Conservation (phyloP, 1,140 invertebrate genomes). For the Bicyclus anynana region DNA sequence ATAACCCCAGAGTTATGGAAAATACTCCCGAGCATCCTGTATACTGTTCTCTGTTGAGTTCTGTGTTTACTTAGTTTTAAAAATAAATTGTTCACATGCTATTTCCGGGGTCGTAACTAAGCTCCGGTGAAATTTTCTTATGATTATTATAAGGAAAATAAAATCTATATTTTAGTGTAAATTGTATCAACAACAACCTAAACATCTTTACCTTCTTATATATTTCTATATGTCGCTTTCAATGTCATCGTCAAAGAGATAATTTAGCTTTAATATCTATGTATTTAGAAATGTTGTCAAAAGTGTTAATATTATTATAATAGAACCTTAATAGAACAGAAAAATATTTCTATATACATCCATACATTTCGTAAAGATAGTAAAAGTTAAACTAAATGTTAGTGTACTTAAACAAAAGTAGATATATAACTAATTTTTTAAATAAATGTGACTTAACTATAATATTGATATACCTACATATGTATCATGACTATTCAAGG, state of each 20-base stretch:
- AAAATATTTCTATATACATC: conserved; percentile 3
- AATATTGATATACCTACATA: too few relatives aligned
- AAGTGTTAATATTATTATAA: neutral
- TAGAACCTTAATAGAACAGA: neutral
- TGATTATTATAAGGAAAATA: conserved; percentile 72
- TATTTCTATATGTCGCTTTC: conserved; percentile 65
- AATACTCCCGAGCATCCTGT: too few relatives aligned
- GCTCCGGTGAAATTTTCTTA: conserved; percentile 65
- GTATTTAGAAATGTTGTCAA: conserved; percentile 23
- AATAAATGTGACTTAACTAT: too few relatives aligned
- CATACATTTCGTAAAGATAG: neutral
- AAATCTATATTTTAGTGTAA: conserved; percentile 64
- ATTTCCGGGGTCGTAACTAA: conserved; percentile 20
- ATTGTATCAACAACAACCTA: conserved; percentile 54
- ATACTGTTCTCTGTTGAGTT: too few relatives aligned
- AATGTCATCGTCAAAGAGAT: conserved; percentile 50
- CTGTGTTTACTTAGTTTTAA: neutral
- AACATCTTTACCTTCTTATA: conserved; percentile 30
- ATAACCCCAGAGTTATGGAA: too few relatives aligned
- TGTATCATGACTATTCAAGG: too few relatives aligned
- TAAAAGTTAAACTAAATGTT: conserved; percentile 11
- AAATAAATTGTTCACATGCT: conserved; percentile 43
- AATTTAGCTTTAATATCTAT: conserved; percentile 51
- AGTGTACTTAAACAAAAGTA: conserved; percentile 19
- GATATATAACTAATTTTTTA: neutral